Percentiles rank a stretch among this genome's conserved stretches.
Conservation (phyloP, 1,140 invertebrate species). For the Dufourea novaeangliae region DNA sequence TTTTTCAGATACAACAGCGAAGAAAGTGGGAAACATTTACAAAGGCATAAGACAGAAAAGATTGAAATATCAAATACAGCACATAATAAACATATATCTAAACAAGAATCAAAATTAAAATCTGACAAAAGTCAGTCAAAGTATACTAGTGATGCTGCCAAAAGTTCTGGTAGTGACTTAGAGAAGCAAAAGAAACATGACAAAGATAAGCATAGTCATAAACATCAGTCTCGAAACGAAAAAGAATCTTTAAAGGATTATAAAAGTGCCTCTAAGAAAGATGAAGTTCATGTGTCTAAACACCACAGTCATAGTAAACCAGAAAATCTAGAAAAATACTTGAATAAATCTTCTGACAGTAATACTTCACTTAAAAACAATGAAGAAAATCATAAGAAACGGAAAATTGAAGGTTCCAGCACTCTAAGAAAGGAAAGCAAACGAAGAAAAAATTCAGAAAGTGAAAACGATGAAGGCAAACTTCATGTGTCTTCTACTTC, state of each 20-base stretch:
- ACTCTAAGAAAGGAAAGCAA: conserved; percentile 50
- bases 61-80: conserved; percentile 24
- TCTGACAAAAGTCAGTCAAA: conserved; percentile 18
- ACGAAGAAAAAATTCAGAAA: conserved; percentile 55
- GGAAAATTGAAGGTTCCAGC: conserved; percentile 51
- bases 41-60: conserved; percentile 37
- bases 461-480: conserved; percentile 55
- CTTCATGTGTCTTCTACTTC: conserved; percentile 9
- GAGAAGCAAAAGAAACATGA: conserved; percentile 50
- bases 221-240: conserved; percentile 45
- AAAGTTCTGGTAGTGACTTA: background rate
- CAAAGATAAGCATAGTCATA: conserved; percentile 45
- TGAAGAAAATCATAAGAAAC: conserved; percentile 61
- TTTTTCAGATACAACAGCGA: conserved; percentile 44
- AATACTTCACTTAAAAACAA: conserved; percentile 32
- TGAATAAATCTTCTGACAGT: conserved; percentile 39
- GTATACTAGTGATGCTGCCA: background rate
- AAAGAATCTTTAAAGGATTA: conserved; percentile 44
- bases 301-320: conserved; percentile 17
- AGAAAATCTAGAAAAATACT: conserved; percentile 51
- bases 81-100: conserved; percentile 32
- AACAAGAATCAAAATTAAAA: conserved; percentile 45
- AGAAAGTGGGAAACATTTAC: conserved; percentile 40
- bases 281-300: conserved; percentile 30
- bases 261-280: conserved; percentile 38